Base-by-base conservation (phyloP, 2,113 vertebrate genomes). In the Thomomys bottae region DNA sequence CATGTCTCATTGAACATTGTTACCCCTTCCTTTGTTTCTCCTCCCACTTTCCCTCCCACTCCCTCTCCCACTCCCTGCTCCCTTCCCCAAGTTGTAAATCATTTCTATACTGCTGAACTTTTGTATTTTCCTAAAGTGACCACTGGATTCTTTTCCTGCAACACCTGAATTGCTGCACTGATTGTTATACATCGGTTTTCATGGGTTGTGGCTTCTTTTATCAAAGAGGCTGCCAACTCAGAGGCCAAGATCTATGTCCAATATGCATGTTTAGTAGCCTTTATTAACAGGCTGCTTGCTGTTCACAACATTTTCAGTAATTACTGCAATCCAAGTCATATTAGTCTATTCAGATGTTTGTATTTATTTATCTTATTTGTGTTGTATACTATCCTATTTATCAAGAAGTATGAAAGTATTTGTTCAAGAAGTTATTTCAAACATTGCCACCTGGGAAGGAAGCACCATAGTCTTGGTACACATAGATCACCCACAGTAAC, bases 341-440 rank as follows among this genome's bases (percentile, higher is more conserved):
- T 23, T 87, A 21, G 76, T 90, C 64, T 84, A 42, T 81, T 73
- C 3, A 81, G 17, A 18, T 9, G 10, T 54, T 54, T 54, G 49
- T 0, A 57, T 14, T 20, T 12, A 83, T 81, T 3, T 32, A 61
- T n/a, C 77, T 18, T 36, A 77, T 57, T 82, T 82, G 12, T 82
- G 3, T 75, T 84, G n/a, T 36, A 79, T 63, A 34, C 68, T 71
- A 70, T 12, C 36, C 28, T 76, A 24, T 0, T 23, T 57, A 18
- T 38, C 45, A 17, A 14, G 21, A 6, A 42, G 24, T 71, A 38
- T 30, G 11, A 94, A 72, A 5, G 83, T n/a, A 57, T 84, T 57
- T 94, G 86, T 78, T 93, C 67, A 76, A 67, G 2, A 83, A 80
- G 38, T 66, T 75, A 82, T 67, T 83, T 92, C 79, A 12, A 77